Evolutionary conservation across 2,113 vertebrate species (phyloP), one percentile per base, ranked within the genome.

Genomic region (Polypterus senegalus): DNA sequence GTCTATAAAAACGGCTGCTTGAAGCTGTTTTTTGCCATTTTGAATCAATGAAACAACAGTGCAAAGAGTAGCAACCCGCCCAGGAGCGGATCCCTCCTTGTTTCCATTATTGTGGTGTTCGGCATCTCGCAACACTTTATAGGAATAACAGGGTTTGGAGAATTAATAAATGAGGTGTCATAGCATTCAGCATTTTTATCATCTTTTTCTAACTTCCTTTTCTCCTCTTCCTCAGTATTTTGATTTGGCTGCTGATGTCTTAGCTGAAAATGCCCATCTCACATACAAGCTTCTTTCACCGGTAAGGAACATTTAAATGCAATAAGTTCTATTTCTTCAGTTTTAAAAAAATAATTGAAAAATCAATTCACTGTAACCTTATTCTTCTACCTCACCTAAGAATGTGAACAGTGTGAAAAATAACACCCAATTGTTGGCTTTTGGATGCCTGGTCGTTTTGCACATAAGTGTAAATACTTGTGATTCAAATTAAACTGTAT

Each of bases 221-320:
- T 6, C 48, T 52, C 61, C 54, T 47, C 82, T 83, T 64, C 73
- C 82, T 56, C 81, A 97, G 77, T 97, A 97, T 71, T 98, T 92
- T 0, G 92, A 93, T 80, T 78, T 98, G 71, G 94, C 92, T 6
- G 95, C 94, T 3, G 94, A 98, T 51, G 92, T 98, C 53, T 76
- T 98, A 80, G 95, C 95, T 59, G 95, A 98, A 70, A 98, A 97
- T 47, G 89, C 92, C 7, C 94, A 95, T 49, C 81, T 97, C 62
- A 98, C 95, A 5, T 97, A 92, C 70, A 97, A 89, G 70, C 85
- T 92, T 66, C 93, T 98, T 55, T 88, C 91, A 0, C 89, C 92
- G 45, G 88, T 90, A 74, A 81, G 79, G 64, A n/a, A 46, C 55
- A 5, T 27, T 47, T 58, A 11, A 3, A 49, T 44, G 48, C 4